Conservation (phyloP, 1,140 invertebrate genomes). For the Himalopsyche phryganea region DNA sequence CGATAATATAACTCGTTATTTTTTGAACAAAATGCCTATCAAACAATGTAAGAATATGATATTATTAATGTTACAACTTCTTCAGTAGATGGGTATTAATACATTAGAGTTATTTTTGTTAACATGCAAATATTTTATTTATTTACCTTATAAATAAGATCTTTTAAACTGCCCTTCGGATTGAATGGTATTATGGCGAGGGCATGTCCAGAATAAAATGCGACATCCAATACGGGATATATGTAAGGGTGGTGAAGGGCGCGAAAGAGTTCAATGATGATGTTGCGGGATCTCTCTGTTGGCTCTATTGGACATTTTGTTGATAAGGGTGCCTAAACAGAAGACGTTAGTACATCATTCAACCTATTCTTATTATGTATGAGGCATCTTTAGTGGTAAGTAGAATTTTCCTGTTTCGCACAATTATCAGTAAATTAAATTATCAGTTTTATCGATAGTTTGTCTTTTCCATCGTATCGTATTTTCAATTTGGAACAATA, state of each 20-base stretch:
- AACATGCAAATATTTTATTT: no score
- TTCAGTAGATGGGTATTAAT: no score
- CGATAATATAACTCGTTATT: no score
- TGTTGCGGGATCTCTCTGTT: constrained; percentile 48
- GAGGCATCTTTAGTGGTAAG: no score
- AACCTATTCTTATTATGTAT: no score
- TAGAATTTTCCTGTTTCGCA: background rate
- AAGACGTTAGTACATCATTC: constrained; percentile 7
- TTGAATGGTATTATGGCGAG: constrained; percentile 79
- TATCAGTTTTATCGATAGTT: no score
- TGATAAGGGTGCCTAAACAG: constrained; percentile 44
- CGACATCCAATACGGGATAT: constrained; percentile 81
- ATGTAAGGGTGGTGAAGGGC: constrained; percentile 89
- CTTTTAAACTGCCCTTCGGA: constrained; percentile 78
- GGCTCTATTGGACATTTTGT: constrained; percentile 51
- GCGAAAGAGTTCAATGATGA: constrained; percentile 76
- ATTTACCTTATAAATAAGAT: constrained; percentile 80
- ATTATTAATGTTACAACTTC: no score
- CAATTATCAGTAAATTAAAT: background rate
- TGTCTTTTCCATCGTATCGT: no score
- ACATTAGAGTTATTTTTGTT: no score
- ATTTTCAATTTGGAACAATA: no score
- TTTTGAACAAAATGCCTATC: no score
- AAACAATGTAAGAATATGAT: no score
- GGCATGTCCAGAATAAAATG: constrained; percentile 57